These are phyloP conservation scores for Anarhynchus alexandrinus DNA, from an alignment of 2,113 vertebrate species.

Conservation along the genomic window DNA sequence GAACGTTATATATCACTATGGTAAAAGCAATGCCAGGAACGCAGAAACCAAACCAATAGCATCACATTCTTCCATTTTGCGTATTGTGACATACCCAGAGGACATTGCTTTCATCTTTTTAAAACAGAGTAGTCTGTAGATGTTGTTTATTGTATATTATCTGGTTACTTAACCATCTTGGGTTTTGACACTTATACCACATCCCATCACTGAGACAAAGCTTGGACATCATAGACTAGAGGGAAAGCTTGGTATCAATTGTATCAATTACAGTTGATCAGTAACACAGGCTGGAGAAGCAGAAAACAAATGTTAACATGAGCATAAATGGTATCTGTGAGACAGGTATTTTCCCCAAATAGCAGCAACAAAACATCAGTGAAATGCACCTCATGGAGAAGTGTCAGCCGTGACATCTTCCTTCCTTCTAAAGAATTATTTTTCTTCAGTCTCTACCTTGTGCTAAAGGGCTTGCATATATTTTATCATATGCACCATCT, in stretches of 20 bases:
- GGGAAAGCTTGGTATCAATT: not conserved
- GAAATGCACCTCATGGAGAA: not conserved
- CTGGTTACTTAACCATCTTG: not conserved
- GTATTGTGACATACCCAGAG: not conserved
- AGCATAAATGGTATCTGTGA: not conserved
- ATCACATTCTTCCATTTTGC: not conserved
- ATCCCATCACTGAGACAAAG: not conserved
- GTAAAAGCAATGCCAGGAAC: not conserved
- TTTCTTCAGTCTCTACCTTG: not conserved
- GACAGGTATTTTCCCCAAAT: not conserved
- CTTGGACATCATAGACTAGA: not conserved
- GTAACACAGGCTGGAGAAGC: not conserved
- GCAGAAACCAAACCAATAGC: not conserved
- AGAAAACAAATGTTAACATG: not conserved
- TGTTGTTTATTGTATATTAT: not conserved
- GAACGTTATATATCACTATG: not conserved
- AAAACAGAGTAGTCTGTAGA: not conserved
- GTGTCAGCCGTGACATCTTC: not conserved
- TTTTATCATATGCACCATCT: not conserved
- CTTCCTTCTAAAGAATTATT: not conserved
- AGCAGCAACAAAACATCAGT: not conserved
- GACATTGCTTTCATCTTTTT: not conserved
- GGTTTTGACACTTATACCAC: not conserved
- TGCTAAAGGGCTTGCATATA: not conserved
- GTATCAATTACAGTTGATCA: not conserved